Percentiles rank a stretch among this genome's conserved stretches.
Conservation (phyloP, 1,140 invertebrate species). For the Alviniconcha marisindica region DNA sequence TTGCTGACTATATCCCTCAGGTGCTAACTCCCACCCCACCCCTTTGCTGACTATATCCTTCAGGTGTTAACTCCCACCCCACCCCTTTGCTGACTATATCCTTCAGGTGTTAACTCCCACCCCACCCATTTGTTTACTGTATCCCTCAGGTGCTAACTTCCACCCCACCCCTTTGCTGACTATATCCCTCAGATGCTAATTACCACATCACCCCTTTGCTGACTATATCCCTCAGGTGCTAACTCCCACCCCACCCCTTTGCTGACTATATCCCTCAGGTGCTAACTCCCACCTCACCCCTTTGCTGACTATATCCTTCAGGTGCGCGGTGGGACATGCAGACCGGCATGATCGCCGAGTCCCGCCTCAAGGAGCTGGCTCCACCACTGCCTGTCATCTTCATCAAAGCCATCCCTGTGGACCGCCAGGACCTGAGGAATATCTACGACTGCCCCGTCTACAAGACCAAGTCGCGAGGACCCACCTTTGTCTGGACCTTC, state of each 20-base stretch:
- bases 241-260: background rate
- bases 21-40: too few species aligned
- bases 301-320: too few species aligned
- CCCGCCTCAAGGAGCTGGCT: constrained; percentile 92
- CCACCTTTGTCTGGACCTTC: constrained; percentile 97
- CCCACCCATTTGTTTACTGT: background rate
- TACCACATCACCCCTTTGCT: background rate
- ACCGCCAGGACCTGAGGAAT: constrained; percentile 93
- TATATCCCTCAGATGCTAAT: background rate
- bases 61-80: too few species aligned
- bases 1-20: too few species aligned
- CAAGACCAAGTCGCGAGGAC: constrained; percentile 91
- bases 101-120: too few species aligned
- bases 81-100: too few species aligned
- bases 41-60: too few species aligned
- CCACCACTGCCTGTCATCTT: constrained; percentile 96
- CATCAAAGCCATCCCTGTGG: constrained; percentile 91
- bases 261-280: background rate
- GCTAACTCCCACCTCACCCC: background rate
- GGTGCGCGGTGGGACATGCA: constrained; percentile 49
- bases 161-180: background rate
- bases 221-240: background rate
- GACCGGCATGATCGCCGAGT: constrained; percentile 84
- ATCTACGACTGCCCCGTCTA: constrained; percentile 98
- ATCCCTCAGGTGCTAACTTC: background rate